phyloP scores from a whole-genome alignment of 92 coral and sea anemone species.

The Palythoa grandiflora region DNA sequence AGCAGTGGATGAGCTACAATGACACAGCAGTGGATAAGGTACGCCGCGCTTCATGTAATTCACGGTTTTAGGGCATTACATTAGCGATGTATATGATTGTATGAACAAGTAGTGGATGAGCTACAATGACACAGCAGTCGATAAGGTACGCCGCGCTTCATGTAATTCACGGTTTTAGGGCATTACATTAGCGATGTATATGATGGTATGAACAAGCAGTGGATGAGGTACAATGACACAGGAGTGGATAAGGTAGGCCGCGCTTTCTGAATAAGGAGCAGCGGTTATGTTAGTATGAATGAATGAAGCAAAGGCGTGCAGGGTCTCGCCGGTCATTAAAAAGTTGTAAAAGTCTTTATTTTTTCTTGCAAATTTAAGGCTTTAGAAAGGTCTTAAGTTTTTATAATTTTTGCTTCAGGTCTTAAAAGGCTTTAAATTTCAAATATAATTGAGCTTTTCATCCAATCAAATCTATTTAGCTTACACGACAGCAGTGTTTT shows the following conservation, averaged over 20 bases:
- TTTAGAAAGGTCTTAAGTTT: no score
- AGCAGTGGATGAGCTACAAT: conserved; percentile 94
- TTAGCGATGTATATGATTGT: conserved; percentile 92
- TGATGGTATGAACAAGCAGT: conserved; percentile 80
- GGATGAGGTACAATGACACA: conserved; percentile 95
- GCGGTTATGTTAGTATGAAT: background rate
- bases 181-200: conserved; percentile 94
- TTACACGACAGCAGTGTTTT: no score
- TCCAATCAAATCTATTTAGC: no score
- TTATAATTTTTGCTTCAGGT: no score
- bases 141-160: conserved; percentile 57
- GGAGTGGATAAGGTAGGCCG: conserved; percentile 75
- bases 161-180: conserved; percentile 56
- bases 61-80: conserved; percentile 80
- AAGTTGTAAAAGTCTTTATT: no score
- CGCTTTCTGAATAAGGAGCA: background rate
- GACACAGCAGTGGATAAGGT: conserved; percentile 87
- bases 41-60: background rate
- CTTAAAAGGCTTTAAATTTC: no score
- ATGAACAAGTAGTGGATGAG: conserved; percentile 88
- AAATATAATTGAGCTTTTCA: no score
- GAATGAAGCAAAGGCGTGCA: no score
- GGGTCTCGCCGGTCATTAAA: no score
- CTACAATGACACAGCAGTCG: conserved; percentile 86
- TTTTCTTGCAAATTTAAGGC: no score